These are phyloP conservation scores for Darevskia mixta DNA, from an alignment of 2,797 vertebrate species.

Conservation along the genomic window DNA sequence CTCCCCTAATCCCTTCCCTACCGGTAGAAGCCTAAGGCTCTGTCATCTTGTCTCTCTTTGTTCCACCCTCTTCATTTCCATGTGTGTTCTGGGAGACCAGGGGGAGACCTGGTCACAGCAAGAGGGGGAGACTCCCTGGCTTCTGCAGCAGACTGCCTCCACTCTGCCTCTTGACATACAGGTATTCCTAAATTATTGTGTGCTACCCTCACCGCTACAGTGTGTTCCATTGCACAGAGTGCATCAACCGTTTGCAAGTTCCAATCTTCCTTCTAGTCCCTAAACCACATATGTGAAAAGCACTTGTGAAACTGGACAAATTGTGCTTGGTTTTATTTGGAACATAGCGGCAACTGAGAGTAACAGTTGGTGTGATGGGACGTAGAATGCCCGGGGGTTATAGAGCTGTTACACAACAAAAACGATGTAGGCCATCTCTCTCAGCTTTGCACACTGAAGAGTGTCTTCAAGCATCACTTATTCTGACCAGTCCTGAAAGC, in stretches of 20 bases:
- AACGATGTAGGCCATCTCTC: neutral
- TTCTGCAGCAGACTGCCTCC: too few relatives aligned
- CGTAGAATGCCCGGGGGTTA: neutral
- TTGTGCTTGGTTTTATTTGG: conserved; percentile 2
- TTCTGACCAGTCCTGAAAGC: fast-evolving
- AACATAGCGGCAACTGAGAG: neutral
- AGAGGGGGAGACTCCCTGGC: too few relatives aligned
- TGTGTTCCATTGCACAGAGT: neutral
- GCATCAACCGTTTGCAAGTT: neutral
- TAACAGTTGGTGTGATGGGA: neutral
- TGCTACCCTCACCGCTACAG: too few relatives aligned
- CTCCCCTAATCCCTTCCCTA: too few relatives aligned
- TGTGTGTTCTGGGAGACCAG: too few relatives aligned
- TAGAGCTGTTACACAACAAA: neutral
- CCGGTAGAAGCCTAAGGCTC: too few relatives aligned
- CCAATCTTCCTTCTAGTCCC: neutral
- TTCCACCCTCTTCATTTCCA: too few relatives aligned
- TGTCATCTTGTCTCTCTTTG: too few relatives aligned
- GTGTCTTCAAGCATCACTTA: neutral
- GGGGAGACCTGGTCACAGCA: too few relatives aligned
- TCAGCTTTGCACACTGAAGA: too few relatives aligned
- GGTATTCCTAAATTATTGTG: too few relatives aligned
- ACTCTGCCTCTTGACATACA: too few relatives aligned
- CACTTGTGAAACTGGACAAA: neutral
- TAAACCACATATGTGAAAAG: neutral